A percentile compares a stretch with the other conserved stretches of the same genome.
Evolutionary conservation across 1,140 invertebrate species (phyloP).

Genomic region (Ooceraea biroi): DNA sequence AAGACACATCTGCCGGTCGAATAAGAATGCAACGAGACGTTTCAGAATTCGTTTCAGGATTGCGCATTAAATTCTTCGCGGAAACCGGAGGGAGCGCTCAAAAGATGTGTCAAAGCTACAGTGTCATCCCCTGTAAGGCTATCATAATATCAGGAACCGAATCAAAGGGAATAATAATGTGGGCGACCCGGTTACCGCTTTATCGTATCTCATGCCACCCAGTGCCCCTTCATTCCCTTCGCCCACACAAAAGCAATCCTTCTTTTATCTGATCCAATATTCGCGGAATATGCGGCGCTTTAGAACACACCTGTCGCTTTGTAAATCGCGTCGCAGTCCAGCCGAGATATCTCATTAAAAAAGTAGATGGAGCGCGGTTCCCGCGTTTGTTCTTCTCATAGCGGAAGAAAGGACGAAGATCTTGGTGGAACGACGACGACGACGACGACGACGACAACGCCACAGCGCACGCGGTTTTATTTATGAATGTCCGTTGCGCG

Average conservation of each 20-base stretch:
- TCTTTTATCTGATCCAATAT: slow-evolving; percentile 56
- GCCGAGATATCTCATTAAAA: slow-evolving; percentile 46
- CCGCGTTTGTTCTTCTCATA: slow-evolving; percentile 27
- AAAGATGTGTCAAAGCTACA: slow-evolving; percentile 4
- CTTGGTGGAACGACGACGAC: slow-evolving; percentile 11
- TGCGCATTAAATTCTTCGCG: background rate
- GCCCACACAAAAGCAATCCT: slow-evolving; percentile 42
- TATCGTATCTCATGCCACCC: background rate
- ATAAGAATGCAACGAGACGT: background rate
- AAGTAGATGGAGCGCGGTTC: slow-evolving; percentile 31
- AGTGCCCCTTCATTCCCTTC: too few relatives aligned
- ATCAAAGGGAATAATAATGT: slow-evolving; percentile 70
- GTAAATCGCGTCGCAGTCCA: slow-evolving; percentile 10
- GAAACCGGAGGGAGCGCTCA: background rate
- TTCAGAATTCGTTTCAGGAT: background rate
- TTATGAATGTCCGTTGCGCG: slow-evolving; percentile 64
- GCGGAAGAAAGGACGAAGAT: background rate
- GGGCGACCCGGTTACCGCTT: slow-evolving; percentile 61
- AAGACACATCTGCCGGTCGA: background rate
- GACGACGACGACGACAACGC: too few relatives aligned
- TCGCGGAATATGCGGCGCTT: slow-evolving; percentile 20
- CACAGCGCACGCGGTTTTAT: slow-evolving; percentile 45
- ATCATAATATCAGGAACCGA: slow-evolving; percentile 33
- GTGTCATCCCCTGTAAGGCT: slow-evolving; percentile 21
- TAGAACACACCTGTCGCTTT: slow-evolving; percentile 27